These are phyloP conservation scores for Mythimna vitellina DNA, from an alignment of 2,888 invertebrate species.

Conservation along the genomic window DNA sequence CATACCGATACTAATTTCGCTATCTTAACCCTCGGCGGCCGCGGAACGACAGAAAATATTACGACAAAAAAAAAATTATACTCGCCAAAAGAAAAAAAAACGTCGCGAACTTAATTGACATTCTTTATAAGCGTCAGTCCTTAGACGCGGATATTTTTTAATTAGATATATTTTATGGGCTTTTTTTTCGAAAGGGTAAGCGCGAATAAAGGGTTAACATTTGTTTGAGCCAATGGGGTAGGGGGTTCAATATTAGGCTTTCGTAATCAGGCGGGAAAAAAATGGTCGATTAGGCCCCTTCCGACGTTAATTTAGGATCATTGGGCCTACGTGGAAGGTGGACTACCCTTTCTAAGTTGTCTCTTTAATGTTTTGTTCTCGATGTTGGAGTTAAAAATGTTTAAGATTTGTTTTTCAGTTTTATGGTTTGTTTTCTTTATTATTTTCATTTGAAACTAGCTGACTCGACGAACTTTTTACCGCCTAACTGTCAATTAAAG, in stretches of 20 bases:
- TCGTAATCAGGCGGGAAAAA: constrained; percentile 90
- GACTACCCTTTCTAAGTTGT: constrained; percentile 71
- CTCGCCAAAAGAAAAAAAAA: constrained; percentile 80
- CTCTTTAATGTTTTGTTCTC: constrained; percentile 79
- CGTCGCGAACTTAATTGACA: constrained; percentile 89
- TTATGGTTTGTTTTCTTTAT: constrained; percentile 15
- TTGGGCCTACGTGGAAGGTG: constrained; percentile 83
- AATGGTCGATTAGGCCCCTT: constrained; percentile 89
- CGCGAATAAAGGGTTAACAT: constrained; percentile 90
- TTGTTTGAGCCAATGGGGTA: constrained; percentile 86
- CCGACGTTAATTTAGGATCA: constrained; percentile 89
- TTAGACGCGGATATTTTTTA: constrained; percentile 91
- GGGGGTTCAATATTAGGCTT: constrained; percentile 90
- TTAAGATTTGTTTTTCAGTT: constrained; percentile 48
- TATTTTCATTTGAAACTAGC: neutral
- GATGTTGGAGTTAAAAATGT: constrained; percentile 75
- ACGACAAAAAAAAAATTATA: constrained; percentile 81
- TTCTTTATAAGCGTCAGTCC: constrained; percentile 91
- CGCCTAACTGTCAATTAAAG: no score
- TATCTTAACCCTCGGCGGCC: constrained; percentile 89
- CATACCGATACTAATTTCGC: constrained; percentile 90
- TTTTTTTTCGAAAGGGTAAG: constrained; percentile 88
- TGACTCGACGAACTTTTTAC: no score
- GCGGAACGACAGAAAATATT: constrained; percentile 88
- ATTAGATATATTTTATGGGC: constrained; percentile 91